Evolutionary conservation across 2,888 invertebrate genomes (phyloP).

Genomic region (Athetis lepigone): DNA sequence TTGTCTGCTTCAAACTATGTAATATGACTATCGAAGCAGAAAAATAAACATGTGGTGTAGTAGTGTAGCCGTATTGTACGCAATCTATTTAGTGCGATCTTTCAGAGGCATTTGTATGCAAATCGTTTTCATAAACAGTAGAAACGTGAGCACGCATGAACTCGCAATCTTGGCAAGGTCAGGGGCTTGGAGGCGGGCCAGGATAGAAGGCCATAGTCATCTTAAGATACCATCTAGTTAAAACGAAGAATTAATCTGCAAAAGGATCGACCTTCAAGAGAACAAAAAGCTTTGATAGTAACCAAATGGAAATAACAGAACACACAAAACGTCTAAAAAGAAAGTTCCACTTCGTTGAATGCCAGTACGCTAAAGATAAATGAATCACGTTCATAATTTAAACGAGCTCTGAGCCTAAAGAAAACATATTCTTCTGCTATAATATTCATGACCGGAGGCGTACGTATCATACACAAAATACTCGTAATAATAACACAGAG

Average conservation of each 20-base stretch:
- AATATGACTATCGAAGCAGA: constrained; percentile 30
- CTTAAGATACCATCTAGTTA: constrained; percentile 68
- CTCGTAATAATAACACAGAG: constrained; percentile 40
- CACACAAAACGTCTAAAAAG: constrained; percentile 35
- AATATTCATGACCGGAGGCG: constrained; percentile 61
- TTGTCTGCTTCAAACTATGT: constrained; percentile 35
- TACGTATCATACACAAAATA: constrained; percentile 49
- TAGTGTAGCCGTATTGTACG: constrained; percentile 50
- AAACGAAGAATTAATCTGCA: constrained; percentile 66
- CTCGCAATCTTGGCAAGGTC: constrained; percentile 80
- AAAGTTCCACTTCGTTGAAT: constrained; percentile 24
- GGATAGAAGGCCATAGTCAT: constrained; percentile 70
- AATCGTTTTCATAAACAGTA: constrained; percentile 81
- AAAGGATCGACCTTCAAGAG: constrained; percentile 69
- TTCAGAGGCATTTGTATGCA: constrained; percentile 78
- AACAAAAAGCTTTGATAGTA: constrained; percentile 31
- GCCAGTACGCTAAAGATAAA: constrained; percentile 56
- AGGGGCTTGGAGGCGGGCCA: constrained; percentile 81
- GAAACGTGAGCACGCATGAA: constrained; percentile 77
- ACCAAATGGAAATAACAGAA: constrained; percentile 39
- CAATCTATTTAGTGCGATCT: constrained; percentile 71
- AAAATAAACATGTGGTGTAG: constrained; percentile 43
- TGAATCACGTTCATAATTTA: constrained; percentile 64
- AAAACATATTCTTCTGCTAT: constrained; percentile 60
- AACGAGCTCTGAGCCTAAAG: constrained; percentile 51